Conservation (phyloP, 1,140 invertebrate genomes). For the Drosophila pallidifrons region DNA sequence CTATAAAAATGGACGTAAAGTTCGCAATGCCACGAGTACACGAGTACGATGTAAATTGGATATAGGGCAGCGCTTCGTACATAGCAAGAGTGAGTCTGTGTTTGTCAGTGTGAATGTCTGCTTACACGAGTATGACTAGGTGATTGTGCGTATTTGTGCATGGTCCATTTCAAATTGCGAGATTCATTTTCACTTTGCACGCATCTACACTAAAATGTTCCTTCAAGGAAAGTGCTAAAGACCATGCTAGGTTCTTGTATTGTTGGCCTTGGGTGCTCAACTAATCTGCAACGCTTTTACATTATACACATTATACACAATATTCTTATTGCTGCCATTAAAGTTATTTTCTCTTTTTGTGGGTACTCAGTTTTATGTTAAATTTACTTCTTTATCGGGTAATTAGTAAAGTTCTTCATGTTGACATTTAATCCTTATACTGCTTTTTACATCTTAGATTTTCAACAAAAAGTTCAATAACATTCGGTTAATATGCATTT, state of each 20-base stretch:
- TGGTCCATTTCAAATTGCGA: conserved; percentile 54
- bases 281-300: conserved; percentile 20
- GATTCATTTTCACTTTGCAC: conserved; percentile 56
- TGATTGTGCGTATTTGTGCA: conserved; percentile 16
- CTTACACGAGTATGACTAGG: conserved; percentile 23
- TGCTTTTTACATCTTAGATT: not conserved
- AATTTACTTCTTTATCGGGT: conserved; percentile 66
- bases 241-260: conserved; percentile 44
- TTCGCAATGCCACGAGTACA: conserved; percentile 30
- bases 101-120: conserved; percentile 15
- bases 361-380: conserved; percentile 32
- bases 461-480: no score
- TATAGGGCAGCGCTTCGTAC: conserved; percentile 23
- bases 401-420: conserved; percentile 67
- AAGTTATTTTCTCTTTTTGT: conserved; percentile 57
- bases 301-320: conserved; percentile 10
- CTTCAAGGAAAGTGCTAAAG: conserved; percentile 43
- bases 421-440: conserved; percentile 34
- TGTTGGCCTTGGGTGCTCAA: conserved; percentile 46
- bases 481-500: no score
- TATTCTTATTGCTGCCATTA: conserved; percentile 52
- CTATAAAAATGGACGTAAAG: conserved; percentile 75
- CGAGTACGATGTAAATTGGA: conserved; percentile 10
- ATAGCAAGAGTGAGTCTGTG: not conserved
- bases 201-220: conserved; percentile 37